phyloP scores from a whole-genome alignment of 1,140 invertebrate genomes.

The Plectrocnemia conspersa region DNA sequence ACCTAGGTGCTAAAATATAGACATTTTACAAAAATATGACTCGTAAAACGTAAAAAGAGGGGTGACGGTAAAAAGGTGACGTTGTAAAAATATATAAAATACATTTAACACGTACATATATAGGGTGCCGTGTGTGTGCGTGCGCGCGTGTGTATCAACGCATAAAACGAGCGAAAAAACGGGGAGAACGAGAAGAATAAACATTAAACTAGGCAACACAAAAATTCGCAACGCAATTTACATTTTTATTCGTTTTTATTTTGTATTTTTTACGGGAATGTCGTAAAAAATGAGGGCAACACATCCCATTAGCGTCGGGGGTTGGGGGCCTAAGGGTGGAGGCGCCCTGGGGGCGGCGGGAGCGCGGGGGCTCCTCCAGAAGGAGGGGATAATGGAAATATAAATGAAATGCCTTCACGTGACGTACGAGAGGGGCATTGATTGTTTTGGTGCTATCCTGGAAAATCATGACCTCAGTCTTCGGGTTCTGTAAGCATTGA shows the following conservation, averaged over 20 bases:
- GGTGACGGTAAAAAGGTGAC: slow-evolving; percentile 30
- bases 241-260: slow-evolving; percentile 38
- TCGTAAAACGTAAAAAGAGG: slow-evolving; percentile 33
- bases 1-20: slow-evolving; percentile 20
- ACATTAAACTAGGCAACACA: slow-evolving; percentile 37
- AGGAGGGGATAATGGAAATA: slow-evolving; percentile 35
- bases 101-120: slow-evolving; percentile 28
- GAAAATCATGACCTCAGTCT: no score
- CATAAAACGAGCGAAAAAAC: slow-evolving; percentile 34
- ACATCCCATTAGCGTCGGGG: slow-evolving; percentile 35
- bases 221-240: slow-evolving; percentile 37
- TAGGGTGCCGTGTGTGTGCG: no score
- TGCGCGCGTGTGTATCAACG: slow-evolving; percentile 21
- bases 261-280: slow-evolving; percentile 37
- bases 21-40: slow-evolving; percentile 33
- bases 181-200: slow-evolving; percentile 34
- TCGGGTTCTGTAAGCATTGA: no score
- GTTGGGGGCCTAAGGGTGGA: slow-evolving; percentile 6
- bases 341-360: background rate
- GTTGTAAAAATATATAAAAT: slow-evolving; percentile 37
- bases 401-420: slow-evolving; percentile 35
- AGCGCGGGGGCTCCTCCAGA: background rate
- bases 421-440: slow-evolving; percentile 34
- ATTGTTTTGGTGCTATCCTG: slow-evolving; percentile 26
- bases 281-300: slow-evolving; percentile 37